Conservation (phyloP, 2,797 vertebrate species). For the Cercopithecus hamlyni region DNA sequence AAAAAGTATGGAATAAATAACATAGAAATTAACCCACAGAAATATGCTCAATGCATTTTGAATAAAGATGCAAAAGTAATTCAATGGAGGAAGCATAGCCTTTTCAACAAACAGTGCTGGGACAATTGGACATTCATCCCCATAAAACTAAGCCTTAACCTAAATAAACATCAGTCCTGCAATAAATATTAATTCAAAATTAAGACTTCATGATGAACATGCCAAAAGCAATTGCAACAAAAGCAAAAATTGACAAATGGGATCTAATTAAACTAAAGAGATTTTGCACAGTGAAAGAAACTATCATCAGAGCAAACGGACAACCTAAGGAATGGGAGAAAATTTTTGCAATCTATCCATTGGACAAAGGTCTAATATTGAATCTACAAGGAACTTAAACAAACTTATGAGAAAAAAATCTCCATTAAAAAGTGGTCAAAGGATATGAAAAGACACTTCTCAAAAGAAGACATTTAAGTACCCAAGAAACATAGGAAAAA, state of each 20-base stretch:
- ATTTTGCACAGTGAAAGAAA: neutral
- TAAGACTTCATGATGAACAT: neutral
- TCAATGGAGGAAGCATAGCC: neutral
- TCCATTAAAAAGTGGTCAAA: neutral
- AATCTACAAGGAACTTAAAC: neutral
- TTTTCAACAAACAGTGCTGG: neutral
- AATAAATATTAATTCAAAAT: conserved; percentile 9
- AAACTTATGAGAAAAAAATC: neutral
- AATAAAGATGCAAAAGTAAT: neutral
- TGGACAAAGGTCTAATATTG: neutral
- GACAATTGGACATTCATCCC: neutral
- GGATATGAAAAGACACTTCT: neutral
- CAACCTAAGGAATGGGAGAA: neutral
- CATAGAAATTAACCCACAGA: neutral
- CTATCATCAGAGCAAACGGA: neutral
- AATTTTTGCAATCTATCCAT: neutral
- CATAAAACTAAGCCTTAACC: neutral
- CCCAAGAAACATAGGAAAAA: neutral
- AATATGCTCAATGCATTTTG: neutral
- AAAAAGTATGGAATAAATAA: neutral
- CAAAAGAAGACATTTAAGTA: neutral
- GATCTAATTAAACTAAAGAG: neutral
- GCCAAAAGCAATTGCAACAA: neutral
- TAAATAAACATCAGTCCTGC: neutral
- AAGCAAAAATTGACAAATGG: neutral